These are phyloP conservation scores for Eristalis intricaria DNA, from an alignment of 2,888 invertebrate species.

Conservation along the genomic window DNA sequence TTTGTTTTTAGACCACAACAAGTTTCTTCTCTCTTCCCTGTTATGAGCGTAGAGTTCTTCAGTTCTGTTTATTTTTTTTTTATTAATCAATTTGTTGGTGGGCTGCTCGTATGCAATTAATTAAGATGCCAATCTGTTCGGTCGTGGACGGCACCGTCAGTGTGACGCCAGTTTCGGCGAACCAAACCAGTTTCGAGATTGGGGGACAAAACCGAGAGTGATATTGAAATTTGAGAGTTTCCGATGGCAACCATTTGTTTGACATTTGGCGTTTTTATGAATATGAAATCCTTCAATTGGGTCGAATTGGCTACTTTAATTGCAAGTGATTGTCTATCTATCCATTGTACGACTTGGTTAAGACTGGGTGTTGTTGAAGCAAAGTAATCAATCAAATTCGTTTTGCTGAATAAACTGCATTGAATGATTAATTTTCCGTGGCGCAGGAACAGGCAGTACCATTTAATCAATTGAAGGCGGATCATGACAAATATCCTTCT, in stretches of 20 bases:
- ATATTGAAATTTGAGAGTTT: conserved; percentile 19
- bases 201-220: conserved; percentile 5
- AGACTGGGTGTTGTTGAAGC: too few relatives aligned
- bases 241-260: conserved; percentile 8
- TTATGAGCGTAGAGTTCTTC: conserved; percentile 1
- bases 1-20: conserved; percentile 21
- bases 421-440: too few relatives aligned
- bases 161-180: conserved; percentile 51
- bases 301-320: not conserved
- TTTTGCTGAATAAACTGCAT: too few relatives aligned
- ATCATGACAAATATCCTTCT: too few relatives aligned
- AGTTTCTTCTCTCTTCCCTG: conserved; percentile 35
- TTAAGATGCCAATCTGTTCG: conserved; percentile 57
- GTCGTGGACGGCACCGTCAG: conserved; percentile 35
- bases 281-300: conserved; percentile 5
- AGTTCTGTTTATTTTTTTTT: conserved; percentile 15
- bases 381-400: too few relatives aligned
- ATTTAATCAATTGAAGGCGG: too few relatives aligned
- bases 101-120: conserved; percentile 48
- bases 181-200: conserved; percentile 50
- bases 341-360: too few relatives aligned
- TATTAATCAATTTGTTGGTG: conserved; percentile 38
- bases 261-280: conserved; percentile 4
- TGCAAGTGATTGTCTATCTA: not conserved
- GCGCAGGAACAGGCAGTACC: too few relatives aligned